phyloP scores from a whole-genome alignment of 2,888 invertebrate species.

The Tryphoninae sp. region DNA sequence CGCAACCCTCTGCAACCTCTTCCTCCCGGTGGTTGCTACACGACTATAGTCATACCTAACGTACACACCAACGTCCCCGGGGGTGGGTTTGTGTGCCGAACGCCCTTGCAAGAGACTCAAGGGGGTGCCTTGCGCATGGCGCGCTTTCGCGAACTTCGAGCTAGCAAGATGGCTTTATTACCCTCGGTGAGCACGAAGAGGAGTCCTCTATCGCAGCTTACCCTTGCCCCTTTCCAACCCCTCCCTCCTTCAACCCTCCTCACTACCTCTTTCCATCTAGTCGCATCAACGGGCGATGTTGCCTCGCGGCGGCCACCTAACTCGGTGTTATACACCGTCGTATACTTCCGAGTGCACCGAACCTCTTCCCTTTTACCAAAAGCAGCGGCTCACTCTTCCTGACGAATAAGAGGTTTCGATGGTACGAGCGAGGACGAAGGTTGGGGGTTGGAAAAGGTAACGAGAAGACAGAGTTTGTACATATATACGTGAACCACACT shows the following conservation, averaged over 20 bases:
- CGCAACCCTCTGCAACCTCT: slow-evolving; percentile 60
- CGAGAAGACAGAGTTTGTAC: slow-evolving; percentile 40
- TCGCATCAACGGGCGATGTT: slow-evolving; percentile 30
- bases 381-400: slow-evolving; percentile 37
- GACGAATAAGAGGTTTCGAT: slow-evolving; percentile 59
- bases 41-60: background rate
- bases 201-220: slow-evolving; percentile 51
- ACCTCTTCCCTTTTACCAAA: slow-evolving; percentile 51
- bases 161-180: slow-evolving; percentile 81
- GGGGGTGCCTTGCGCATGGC: slow-evolving; percentile 35
- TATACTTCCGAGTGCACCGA: slow-evolving; percentile 68
- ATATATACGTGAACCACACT: slow-evolving; percentile 34
- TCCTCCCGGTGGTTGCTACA: slow-evolving; percentile 32
- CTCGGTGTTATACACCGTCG: slow-evolving; percentile 10
- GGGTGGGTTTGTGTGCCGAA: slow-evolving; percentile 51
- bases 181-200: slow-evolving; percentile 70
- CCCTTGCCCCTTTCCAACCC: slow-evolving; percentile 25
- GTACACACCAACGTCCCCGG: slow-evolving; percentile 3
- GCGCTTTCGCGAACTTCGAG: slow-evolving; percentile 57
- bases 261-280: slow-evolving; percentile 7
- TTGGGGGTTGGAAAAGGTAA: background rate
- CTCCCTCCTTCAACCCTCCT: background rate
- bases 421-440: background rate
- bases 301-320: slow-evolving; percentile 23
- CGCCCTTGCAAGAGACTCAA: slow-evolving; percentile 61